Conservation (phyloP, 2,797 vertebrate genomes). For the Antennarius maculatus region DNA sequence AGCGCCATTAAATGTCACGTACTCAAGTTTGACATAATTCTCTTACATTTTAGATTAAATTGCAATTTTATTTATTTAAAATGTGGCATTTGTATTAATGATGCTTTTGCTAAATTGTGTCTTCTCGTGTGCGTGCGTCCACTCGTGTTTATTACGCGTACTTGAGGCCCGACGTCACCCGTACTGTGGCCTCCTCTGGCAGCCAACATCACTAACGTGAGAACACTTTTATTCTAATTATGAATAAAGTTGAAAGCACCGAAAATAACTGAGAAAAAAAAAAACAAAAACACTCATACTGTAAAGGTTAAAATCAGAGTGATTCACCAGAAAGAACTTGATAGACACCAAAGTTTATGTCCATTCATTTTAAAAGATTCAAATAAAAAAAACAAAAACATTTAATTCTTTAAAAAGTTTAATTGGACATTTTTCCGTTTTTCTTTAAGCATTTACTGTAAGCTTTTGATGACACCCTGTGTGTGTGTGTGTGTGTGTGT, state of each 20-base stretch:
- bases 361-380: no score
- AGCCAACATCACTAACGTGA: no score
- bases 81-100: not conserved
- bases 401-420: no score
- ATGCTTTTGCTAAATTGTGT: not conserved
- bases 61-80: not conserved
- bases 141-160: slow-evolving; percentile 2
- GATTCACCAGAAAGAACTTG: not conserved
- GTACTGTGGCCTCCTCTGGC: not conserved
- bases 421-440: not conserved
- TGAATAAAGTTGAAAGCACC: not conserved
- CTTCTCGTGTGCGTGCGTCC: not conserved
- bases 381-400: no score
- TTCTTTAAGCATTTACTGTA: not conserved
- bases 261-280: no score
- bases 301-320: not conserved
- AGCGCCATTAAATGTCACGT: slow-evolving; percentile 17
- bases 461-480: not conserved
- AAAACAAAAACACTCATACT: no score
- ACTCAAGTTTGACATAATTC: not conserved
- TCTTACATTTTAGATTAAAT: not conserved
- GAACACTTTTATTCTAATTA: not conserved
- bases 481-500: not conserved
- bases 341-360: no score
- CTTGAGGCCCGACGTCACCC: slow-evolving; percentile 21